phyloP scores from a whole-genome alignment of 92 coral and sea anemone species.

The Galaxea fascicularis region DNA sequence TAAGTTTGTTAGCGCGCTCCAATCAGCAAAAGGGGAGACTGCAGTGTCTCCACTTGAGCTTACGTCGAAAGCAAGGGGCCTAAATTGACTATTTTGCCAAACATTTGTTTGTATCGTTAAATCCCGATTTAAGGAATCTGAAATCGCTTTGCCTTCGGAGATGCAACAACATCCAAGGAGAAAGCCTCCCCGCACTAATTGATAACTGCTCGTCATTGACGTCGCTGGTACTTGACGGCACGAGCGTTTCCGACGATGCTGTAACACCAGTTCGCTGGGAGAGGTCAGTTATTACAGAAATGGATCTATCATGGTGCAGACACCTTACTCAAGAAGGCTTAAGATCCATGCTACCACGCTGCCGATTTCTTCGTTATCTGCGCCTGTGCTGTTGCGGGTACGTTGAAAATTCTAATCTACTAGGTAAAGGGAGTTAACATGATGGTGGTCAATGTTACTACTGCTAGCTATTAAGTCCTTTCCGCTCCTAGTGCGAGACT shows the following conservation, averaged over 20 bases:
- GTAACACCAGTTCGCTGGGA: conserved; percentile 76
- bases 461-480: no score
- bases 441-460: no score
- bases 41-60: no score
- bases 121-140: conserved; percentile 46
- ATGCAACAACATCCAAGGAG: conserved; percentile 77
- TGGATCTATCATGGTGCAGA: conserved; percentile 95
- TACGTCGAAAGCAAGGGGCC: no score
- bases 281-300: conserved; percentile 67
- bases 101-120: background rate
- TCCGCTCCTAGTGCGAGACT: no score
- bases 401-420: background rate
- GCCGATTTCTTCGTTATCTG: conserved; percentile 73
- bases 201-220: conserved; percentile 67
- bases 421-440: no score
- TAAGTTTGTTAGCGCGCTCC: no score
- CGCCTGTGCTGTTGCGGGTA: conserved; percentile 90
- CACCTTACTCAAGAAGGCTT: conserved; percentile 79
- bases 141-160: conserved; percentile 79
- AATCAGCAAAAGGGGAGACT: no score
- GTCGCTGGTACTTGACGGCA: conserved; percentile 90
- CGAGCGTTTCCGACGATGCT: conserved; percentile 66
- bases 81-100: background rate
- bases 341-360: conserved; percentile 66
- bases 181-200: conserved; percentile 68